Evolutionary conservation across 2,888 invertebrate genomes (phyloP), one percentile per base, ranked within the genome.

Genomic region (Apotomis turbidana): DNA sequence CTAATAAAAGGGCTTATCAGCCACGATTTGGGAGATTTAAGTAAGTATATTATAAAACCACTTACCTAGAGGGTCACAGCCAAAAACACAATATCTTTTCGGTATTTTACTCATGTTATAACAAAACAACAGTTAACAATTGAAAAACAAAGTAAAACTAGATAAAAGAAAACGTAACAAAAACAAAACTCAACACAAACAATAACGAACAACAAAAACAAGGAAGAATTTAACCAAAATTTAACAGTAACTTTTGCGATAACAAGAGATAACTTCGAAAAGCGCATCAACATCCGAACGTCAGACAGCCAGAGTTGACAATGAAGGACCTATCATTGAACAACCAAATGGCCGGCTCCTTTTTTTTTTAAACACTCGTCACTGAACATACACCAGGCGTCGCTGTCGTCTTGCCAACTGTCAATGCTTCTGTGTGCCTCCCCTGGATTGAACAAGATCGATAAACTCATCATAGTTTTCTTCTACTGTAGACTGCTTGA

Each of bases 211-310:
- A 44, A 44, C 49, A 49, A 49, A 49, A 49, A 49, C 49, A 10
- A 49, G 10, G 10, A 49, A 49, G 9, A 49, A 49, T 49, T 46
- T 46, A 49, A 49, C 49, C 5, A 49, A 8, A 49, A 49, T 49
- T 49, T 49, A 9, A 49, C 49, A 49, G 49, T 49, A 49, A 49
- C 49, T 49, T 49, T 49, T 49, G 49, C 49, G 10, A 49, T 49
- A 49, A 49, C 49, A 44, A 44, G 44, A 44, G 44, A 44, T 44
- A 44, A 44, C 44, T 3, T 49, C 49, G 49, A 49, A 49, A 49
- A 49, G 49, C 49, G 49, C 49, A 49, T 49, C 49, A 49, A 49
- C 49, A 49, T 49, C 49, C 49, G 49, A 49, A 49, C 49, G 49
- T 49, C 49, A 49, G 49, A 49, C 12, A 49, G 49, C 49, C 49